Percentiles rank a stretch among this genome's conserved stretches.
Conservation (phyloP, 1,140 invertebrate genomes). For the Acromyrmex charruanus region DNA sequence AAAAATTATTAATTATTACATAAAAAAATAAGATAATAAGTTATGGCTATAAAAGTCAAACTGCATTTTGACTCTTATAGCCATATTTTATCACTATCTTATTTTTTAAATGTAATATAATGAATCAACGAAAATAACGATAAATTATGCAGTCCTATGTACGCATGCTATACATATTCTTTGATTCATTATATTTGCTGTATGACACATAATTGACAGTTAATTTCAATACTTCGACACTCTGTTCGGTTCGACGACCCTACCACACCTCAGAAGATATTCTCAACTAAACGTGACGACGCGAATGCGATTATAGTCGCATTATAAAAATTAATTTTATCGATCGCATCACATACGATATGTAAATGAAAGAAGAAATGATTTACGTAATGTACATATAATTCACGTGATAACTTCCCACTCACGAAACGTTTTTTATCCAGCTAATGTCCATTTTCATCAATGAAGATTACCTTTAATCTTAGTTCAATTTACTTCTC, state of each 20-base stretch:
- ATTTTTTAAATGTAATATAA: slow-evolving; percentile 5
- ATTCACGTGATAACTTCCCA: neutral
- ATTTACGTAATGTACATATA: neutral
- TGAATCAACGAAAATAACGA: slow-evolving; percentile 39
- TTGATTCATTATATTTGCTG: slow-evolving; percentile 27
- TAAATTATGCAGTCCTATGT: slow-evolving; percentile 28
- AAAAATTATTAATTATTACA: too few relatives aligned
- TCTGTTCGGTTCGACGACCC: neutral
- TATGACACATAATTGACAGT: slow-evolving; percentile 49
- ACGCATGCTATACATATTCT: neutral
- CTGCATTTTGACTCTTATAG: too few relatives aligned
- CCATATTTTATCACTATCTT: too few relatives aligned
- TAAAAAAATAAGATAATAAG: too few relatives aligned
- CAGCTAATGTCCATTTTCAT: too few relatives aligned
- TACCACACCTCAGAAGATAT: slow-evolving; percentile 18
- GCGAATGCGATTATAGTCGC: neutral
- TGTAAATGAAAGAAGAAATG: neutral
- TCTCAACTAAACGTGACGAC: neutral
- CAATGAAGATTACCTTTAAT: too few relatives aligned
- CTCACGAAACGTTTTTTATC: neutral
- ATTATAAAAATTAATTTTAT: neutral
- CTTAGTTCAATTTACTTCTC: too few relatives aligned
- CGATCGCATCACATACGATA: neutral
- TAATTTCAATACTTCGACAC: slow-evolving; percentile 22
- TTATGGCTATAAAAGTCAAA: too few relatives aligned